These are phyloP conservation scores for Archilochus colubris DNA, from an alignment of 2,113 vertebrate species.

Conservation along the genomic window DNA sequence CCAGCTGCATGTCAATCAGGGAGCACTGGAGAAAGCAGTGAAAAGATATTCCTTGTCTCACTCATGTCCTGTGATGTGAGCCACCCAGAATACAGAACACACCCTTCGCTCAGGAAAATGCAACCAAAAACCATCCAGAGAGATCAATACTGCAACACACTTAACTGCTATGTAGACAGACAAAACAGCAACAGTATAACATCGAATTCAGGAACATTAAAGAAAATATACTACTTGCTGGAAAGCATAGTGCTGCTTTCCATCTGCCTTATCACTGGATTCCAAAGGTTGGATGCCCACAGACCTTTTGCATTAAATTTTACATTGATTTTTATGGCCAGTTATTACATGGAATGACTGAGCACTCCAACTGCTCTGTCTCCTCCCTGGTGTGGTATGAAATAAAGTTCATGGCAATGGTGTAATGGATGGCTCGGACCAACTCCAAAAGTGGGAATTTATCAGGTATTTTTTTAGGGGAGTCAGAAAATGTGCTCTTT, in stretches of 20 bases:
- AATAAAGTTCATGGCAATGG: constrained; percentile 66
- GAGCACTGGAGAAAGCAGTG: neutral
- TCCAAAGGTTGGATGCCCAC: constrained; percentile 61
- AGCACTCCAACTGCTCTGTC: constrained; percentile 49
- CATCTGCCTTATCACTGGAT: constrained; percentile 51
- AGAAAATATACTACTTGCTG: constrained; percentile 39
- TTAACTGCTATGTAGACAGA: constrained; percentile 21
- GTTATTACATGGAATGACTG: constrained; percentile 52
- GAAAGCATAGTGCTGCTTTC: constrained; percentile 33
- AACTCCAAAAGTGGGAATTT: constrained; percentile 56
- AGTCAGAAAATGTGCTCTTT: constrained; percentile 51
- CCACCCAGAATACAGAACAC: neutral
- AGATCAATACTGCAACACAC: neutral
- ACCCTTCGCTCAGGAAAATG: neutral
- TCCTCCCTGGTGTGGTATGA: constrained; percentile 73
- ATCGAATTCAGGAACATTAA: constrained; percentile 8
- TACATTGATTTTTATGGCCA: constrained; percentile 67
- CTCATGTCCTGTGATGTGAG: neutral
- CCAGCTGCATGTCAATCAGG: neutral
- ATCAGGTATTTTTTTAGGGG: constrained; percentile 48
- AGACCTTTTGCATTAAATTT: constrained; percentile 71
- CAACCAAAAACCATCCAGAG: neutral
- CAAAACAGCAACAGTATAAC: constrained; percentile 43
- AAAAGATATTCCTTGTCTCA: neutral
- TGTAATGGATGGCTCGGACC: constrained; percentile 60